Evolutionary conservation across 1,140 invertebrate genomes (phyloP), one percentile per base, ranked within the genome.

Genomic region (Antheraea mylitta): DNA sequence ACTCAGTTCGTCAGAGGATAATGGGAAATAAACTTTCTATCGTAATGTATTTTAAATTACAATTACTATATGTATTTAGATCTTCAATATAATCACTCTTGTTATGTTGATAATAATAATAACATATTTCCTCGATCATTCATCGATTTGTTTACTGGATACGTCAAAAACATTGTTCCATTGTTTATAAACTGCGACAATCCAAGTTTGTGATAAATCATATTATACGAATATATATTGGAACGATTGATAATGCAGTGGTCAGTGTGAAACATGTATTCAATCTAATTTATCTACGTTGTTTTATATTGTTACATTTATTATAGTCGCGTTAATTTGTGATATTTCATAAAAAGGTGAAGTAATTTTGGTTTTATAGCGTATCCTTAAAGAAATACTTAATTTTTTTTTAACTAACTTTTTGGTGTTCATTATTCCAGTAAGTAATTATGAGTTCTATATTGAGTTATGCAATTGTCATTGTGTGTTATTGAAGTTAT

Each of bases 221-320:
- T 37, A 63, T 6, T 13, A 63, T 63, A 63, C 61, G 37, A 63
- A 37, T 63, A 63, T 63, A 63, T 63, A 63, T 63, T 63, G 61
- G 37, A 63, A 4, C 7, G 30, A 37, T 36, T 36, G 61, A 63
- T 63, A 63, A 37, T 16, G 18, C 16, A 63, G 7, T 37, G 13
- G 61, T n/a, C n/a, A 63, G 61, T 63, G 61, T 61, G 59, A 22
- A 18, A 59, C 18, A 22, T 22, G 8, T 36, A 10, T 30, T 37
- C 59, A 30, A 18, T n/a, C 18, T 19, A 61, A 19, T 19, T 19
- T 61, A 18, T 22, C 0, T 9, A 30, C 38, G 61, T 63, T 63
- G 10, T 37, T 16, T 63, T 30, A 7, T 63, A 61, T 61, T 61
- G 19, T 61, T 61, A 4, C 38, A 30, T 30, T 30, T 30, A 18